A percentile compares a stretch with the other conserved stretches of the same genome.
Conservation (phyloP, 2,888 invertebrate species). For the Leptinotarsa juncta region DNA sequence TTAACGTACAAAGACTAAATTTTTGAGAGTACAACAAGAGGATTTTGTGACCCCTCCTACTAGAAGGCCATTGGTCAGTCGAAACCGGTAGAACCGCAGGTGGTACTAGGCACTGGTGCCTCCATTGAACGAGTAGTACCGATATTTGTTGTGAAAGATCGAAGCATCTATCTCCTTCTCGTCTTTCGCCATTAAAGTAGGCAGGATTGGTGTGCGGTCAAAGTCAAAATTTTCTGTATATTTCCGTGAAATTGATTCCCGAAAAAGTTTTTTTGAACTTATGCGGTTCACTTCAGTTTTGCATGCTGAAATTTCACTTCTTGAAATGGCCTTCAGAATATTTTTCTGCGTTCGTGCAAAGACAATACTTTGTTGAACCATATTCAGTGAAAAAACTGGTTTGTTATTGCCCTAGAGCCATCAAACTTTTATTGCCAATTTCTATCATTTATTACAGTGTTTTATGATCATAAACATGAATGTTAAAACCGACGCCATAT, state of each 20-base stretch:
- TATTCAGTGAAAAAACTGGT: too few relatives aligned
- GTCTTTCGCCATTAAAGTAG: neutral
- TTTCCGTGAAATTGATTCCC: neutral
- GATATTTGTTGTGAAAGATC: slow-evolving; percentile 25
- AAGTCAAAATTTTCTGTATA: neutral
- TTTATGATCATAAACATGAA: too few relatives aligned
- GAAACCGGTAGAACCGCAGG: slow-evolving; percentile 43
- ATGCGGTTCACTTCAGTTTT: too few relatives aligned
- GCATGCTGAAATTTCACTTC: too few relatives aligned
- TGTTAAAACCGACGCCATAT: too few relatives aligned
- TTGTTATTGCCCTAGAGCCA: too few relatives aligned
- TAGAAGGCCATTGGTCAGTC: slow-evolving; percentile 53
- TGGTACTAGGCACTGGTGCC: slow-evolving; percentile 41
- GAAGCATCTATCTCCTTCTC: slow-evolving; percentile 1
- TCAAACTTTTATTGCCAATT: too few relatives aligned
- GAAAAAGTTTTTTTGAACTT: neutral
- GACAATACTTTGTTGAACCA: too few relatives aligned
- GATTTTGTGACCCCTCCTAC: slow-evolving; percentile 55
- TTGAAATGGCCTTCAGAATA: too few relatives aligned
- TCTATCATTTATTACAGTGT: too few relatives aligned
- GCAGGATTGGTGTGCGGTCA: neutral
- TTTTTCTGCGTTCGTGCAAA: too few relatives aligned
- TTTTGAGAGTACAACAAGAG: slow-evolving; percentile 59
- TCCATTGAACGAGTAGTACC: slow-evolving; percentile 37
- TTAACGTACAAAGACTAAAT: slow-evolving; percentile 62